A percentile compares a stretch with the other conserved stretches of the same genome.
phyloP scores from a whole-genome alignment of 2,797 vertebrate species.

The Poecilia gillii region DNA sequence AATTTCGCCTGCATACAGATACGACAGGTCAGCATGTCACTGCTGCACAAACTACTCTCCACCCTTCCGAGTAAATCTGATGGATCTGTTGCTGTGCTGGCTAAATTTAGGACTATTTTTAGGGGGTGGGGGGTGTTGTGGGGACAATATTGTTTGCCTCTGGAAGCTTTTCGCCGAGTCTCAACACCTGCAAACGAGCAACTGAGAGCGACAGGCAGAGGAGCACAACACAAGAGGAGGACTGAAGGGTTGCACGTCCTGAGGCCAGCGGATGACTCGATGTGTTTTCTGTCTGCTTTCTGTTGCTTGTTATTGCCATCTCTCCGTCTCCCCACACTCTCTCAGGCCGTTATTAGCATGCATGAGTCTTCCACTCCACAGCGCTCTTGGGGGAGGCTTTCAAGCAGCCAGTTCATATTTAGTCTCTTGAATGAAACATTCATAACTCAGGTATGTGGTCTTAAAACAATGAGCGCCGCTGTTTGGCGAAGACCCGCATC shows the following conservation, averaged over 20 bases:
- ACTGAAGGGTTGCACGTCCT: neutral
- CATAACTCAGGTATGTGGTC: constrained; percentile 78
- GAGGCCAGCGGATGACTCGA: constrained; percentile 22
- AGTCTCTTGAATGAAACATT: constrained; percentile 78
- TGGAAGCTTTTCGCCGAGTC: constrained; percentile 8
- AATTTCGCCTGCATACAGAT: constrained; percentile 58
- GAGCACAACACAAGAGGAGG: neutral
- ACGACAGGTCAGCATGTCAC: constrained; percentile 57
- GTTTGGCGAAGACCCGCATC: constrained; percentile 64
- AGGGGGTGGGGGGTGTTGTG: neutral
- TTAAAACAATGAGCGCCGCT: constrained; percentile 73
- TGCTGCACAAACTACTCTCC: constrained; percentile 54
- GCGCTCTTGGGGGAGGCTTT: constrained; percentile 48
- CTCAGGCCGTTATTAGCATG: constrained; percentile 64
- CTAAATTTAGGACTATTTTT: constrained; percentile 46
- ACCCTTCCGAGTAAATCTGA: constrained; percentile 64
- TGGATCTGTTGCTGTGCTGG: constrained; percentile 60
- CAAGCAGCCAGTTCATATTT: constrained; percentile 66
- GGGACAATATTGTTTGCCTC: constrained; percentile 25
- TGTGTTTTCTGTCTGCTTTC: constrained; percentile 11
- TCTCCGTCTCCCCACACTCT: constrained; percentile 25
- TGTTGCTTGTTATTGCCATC: constrained; percentile 12
- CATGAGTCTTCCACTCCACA: constrained; percentile 47
- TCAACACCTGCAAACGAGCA: constrained; percentile 13
- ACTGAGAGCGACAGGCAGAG: constrained; percentile 25